Percentiles rank a stretch among this genome's conserved stretches.
These are phyloP conservation scores for Cnemophilus loriae DNA, from an alignment of 2,113 vertebrate species.

Conservation along the genomic window DNA sequence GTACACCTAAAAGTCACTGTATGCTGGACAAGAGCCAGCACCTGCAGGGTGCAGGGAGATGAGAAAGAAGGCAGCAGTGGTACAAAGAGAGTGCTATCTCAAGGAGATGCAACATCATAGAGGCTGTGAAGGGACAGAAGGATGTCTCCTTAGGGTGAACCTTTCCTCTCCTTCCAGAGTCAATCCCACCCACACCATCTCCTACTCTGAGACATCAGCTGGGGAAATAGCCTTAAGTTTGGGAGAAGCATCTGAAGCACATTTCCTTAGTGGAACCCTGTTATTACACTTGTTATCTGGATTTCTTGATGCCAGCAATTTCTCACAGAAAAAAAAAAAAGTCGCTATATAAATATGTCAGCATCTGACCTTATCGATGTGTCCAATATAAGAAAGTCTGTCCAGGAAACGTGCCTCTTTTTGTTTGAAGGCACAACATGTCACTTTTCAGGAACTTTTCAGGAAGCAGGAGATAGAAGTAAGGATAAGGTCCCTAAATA, in stretches of 20 bases:
- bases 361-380: background rate
- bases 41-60: background rate
- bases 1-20: background rate
- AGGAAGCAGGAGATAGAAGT: background rate
- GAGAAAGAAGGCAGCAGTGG: background rate
- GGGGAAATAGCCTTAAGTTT: background rate
- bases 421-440: background rate
- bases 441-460: background rate
- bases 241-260: background rate
- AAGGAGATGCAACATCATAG: background rate
- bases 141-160: background rate
- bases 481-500: background rate
- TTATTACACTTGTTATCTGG: background rate
- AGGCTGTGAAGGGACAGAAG: background rate
- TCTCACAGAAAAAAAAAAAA: background rate
- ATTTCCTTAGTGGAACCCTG: background rate
- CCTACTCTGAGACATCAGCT: background rate
- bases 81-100: background rate
- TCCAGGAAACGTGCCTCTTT: background rate
- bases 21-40: background rate
- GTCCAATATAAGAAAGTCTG: background rate
- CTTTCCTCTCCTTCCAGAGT: background rate
- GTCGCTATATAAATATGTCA: background rate
- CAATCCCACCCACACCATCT: accelerated
- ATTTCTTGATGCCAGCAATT: background rate